Evolutionary conservation across 2,113 vertebrate species (phyloP).

Genomic region (Nanorana parkeri): DNA sequence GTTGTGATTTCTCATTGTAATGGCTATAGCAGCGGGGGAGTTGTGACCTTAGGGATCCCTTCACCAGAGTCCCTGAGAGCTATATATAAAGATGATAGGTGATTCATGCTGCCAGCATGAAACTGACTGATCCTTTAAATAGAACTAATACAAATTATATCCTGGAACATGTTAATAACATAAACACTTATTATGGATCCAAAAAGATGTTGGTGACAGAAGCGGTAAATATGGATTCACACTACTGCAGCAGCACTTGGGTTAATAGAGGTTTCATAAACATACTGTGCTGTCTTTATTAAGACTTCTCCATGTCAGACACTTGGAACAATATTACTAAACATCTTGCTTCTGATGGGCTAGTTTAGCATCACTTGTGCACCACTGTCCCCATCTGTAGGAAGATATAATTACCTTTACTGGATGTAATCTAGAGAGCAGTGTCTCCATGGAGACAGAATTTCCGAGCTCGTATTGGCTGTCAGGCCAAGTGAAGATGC

Average conservation of each 20-base stretch:
- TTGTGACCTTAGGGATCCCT: too few species aligned
- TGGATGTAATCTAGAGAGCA: slow-evolving; percentile 7
- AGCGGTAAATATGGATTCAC: not conserved
- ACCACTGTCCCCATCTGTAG: slow-evolving; percentile 30
- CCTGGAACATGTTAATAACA: too few species aligned
- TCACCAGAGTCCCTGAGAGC: too few species aligned
- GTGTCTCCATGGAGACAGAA: slow-evolving; percentile 23
- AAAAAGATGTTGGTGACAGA: not conserved
- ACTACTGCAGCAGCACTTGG: not conserved
- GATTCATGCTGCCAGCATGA: too few species aligned
- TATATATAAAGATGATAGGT: too few species aligned
- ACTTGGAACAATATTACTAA: not conserved
- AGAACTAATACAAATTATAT: too few species aligned
- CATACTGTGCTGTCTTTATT: not conserved
- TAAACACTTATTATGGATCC: too few species aligned
- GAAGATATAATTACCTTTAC: slow-evolving; percentile 32
- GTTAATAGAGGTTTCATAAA: not conserved
- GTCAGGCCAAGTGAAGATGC: not conserved
- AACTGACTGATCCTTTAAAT: too few species aligned
- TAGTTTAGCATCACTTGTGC: slow-evolving; percentile 16
- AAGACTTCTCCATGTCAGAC: not conserved
- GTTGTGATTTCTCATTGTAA: too few species aligned
- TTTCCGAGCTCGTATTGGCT: not conserved
- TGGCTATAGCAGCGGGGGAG: too few species aligned
- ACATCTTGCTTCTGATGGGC: slow-evolving; percentile 12